Evolutionary conservation across 2,113 vertebrate genomes (phyloP).

Genomic region (Chiloscyllium plagiosum): DNA sequence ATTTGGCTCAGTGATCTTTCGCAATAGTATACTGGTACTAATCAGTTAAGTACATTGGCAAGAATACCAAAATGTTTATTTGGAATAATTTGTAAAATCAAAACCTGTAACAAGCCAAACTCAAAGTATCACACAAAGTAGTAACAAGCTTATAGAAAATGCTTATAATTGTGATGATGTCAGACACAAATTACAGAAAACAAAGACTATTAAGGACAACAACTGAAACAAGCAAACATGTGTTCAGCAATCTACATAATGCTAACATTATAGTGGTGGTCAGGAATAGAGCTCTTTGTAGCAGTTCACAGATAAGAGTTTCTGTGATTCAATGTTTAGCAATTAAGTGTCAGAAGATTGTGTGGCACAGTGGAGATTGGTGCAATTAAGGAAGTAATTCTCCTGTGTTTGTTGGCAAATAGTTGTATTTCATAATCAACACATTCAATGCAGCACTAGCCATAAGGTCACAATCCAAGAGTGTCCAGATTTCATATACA

Average conservation of each 20-base stretch:
- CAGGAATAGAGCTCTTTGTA: neutral
- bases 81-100: neutral
- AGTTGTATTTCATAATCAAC: neutral
- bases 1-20: neutral
- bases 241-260: neutral
- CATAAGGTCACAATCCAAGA: neutral
- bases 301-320: neutral
- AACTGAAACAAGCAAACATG: neutral
- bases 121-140: neutral
- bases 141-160: neutral
- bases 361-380: neutral
- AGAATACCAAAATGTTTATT: neutral
- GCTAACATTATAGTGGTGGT: neutral
- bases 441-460: neutral
- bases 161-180: neutral
- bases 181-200: neutral
- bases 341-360: conserved; percentile 16
- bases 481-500: neutral
- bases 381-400: neutral
- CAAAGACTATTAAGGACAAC: neutral
- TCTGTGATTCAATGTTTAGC: conserved; percentile 4
- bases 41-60: neutral
- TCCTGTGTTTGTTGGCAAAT: neutral
- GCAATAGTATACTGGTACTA: neutral
- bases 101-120: neutral